Evolutionary conservation across 2,888 invertebrate genomes (phyloP), one percentile per base, ranked within the genome.

Genomic region (Linnaemya vulpina): DNA sequence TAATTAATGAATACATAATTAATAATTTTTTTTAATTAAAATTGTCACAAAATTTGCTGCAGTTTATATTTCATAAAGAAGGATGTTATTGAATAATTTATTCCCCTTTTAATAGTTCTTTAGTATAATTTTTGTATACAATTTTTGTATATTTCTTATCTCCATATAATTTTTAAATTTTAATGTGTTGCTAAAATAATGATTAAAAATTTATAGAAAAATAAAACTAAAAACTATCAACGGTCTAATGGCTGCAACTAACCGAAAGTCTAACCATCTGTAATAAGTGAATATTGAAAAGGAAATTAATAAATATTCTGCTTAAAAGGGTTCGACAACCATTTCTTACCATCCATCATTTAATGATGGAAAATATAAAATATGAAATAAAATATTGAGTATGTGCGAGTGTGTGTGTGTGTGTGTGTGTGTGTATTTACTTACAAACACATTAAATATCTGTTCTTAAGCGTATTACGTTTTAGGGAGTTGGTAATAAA

Each of bases 281-380:
- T 46, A 43, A 7, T 20, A 55, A 73, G 73, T 73, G 49, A 73
- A 58, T 58, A 65, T 73, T 58, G 65, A 79, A 73, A 79, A 65
- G 49, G 38, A 79, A 73, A 73, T 73, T 58, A 65, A 40, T 7
- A 58, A 78, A 73, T 65, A 17, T 49, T 38, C 13, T 51, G 22
- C 38, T 40, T 53, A 63, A 79, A 79, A 79, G 55, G 65, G 68
- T 77, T 60, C 49, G 38, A 60, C 60, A 70, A 68, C 77, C 60
- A 51, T 63, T 43, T 43, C 8, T 43, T 22, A 8, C 13, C 17
- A 13, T 30, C 3, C 1, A n/a, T n/a, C n/a, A 35, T 15, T 58
- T 30, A 58, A 58, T 58, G 58, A 30, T 58, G 7, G n/a, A 9
- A 58, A 58, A 11, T 10, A 63, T 35, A 35, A 60, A 35, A 60